Evolutionary conservation across 2,888 invertebrate genomes (phyloP), one percentile per base, ranked within the genome.

Genomic region (Sisyra terminalis): DNA sequence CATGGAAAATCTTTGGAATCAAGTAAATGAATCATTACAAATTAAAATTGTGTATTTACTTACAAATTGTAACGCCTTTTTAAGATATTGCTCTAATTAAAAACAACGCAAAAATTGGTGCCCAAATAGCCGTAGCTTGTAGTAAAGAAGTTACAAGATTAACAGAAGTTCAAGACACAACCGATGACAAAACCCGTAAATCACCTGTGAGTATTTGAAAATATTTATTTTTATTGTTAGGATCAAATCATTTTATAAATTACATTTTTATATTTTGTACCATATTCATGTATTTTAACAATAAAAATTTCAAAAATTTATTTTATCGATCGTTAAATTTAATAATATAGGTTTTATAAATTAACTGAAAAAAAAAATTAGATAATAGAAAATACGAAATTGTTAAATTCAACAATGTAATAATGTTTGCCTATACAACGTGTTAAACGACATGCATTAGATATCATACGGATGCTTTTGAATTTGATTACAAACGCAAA

Each of bases 91-190:
- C 84, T 18, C 69, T 98, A 45, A 81, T 98, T 54, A 80, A 87
- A 66, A 92, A 96, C 64, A 97, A 97, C 64, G 96, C 93, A 2
- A 67, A 63, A 54, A 71, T 85, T 40, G 93, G 86, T 13, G 80
- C 85, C 43, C 66, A 79, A 58, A 83, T 93, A 50, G 85, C 90
- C 2, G 67, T 74, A 15, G 71, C 74, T 55, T 66, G 76, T 54
- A 63, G 66, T 55, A 63, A 65, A 55, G 52, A 66, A 52, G 47
- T 37, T 34, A 42, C 24, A 3, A 24, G 7, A 24, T 24, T 24
- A 24, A 24, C 5, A 24, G 24, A 24, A 24, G 24, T 24, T 24
- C 5, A 24, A 24, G 24, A 24, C 7, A 5, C 24, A 24, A 24
- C 24, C 7, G 7, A 3, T 5, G 24, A 24, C 7, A 24, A 24